Conservation (phyloP, 2,113 vertebrate species). For the Muntiacus reevesi region DNA sequence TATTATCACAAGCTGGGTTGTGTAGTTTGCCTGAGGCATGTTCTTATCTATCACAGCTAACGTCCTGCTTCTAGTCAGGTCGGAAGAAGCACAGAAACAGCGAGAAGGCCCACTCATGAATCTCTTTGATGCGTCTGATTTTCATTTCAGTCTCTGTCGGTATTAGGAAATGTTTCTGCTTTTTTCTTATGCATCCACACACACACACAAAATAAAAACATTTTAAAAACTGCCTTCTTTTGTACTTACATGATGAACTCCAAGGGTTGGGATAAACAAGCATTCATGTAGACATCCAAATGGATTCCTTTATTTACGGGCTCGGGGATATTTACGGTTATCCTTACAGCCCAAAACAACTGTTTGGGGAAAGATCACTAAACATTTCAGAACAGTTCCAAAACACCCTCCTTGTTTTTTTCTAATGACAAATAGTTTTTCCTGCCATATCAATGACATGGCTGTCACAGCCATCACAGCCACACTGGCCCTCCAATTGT, state of each 20-base stretch:
- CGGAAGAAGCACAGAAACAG: not conserved
- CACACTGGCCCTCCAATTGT: accelerated
- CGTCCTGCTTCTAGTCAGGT: accelerated
- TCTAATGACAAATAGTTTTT: not conserved
- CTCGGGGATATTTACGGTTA: accelerated
- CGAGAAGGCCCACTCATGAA: not conserved
- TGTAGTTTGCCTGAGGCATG: not conserved
- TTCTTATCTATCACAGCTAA: not conserved
- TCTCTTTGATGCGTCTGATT: not conserved
- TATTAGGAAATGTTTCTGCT: not conserved
- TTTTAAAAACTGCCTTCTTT: not conserved
- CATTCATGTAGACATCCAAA: accelerated
- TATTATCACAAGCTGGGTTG: not conserved
- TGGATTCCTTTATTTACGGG: not conserved
- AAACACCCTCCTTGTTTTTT: accelerated
- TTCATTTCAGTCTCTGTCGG: not conserved
- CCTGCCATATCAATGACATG: not conserved
- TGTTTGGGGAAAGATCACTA: not conserved
- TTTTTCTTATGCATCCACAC: accelerated
- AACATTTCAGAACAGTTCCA: too few species aligned
- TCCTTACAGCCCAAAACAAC: accelerated
- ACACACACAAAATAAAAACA: too few species aligned
- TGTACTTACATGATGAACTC: not conserved
- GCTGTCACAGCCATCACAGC: not conserved
- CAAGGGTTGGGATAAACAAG: not conserved